phyloP scores from a whole-genome alignment of 2,888 invertebrate species.

The Drosophila vallismaia region DNA sequence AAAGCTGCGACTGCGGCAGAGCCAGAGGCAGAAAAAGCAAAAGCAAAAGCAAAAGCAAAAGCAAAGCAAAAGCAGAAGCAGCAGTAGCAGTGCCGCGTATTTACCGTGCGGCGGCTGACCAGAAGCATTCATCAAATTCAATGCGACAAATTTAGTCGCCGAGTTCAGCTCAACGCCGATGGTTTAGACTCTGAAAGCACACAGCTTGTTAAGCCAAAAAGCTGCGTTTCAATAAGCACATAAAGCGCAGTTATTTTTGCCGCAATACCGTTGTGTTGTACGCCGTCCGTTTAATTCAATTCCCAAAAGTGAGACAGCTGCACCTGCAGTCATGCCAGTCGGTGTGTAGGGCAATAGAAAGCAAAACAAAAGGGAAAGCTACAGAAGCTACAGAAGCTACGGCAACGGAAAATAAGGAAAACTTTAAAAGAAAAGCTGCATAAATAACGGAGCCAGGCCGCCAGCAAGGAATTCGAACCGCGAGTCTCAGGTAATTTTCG shows the following conservation, averaged over 20 bases:
- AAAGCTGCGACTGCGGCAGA: conserved; percentile 5
- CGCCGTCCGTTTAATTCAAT: conserved; percentile 19
- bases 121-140: conserved; percentile 67
- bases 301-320: conserved; percentile 19
- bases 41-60: conserved; percentile 4
- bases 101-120: conserved; percentile 50
- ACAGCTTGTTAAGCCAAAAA: conserved; percentile 9
- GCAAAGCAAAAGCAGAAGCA: conserved; percentile 6
- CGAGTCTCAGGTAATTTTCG: conserved; percentile 29
- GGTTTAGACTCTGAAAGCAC: conserved; percentile 48
- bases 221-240: neutral
- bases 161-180: conserved; percentile 79
- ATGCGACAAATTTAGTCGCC: conserved; percentile 78
- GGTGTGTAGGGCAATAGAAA: conserved; percentile 8
- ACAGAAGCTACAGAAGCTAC: neutral
- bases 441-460: conserved; percentile 1
- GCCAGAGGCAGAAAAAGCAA: conserved; percentile 1
- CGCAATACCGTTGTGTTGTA: neutral
- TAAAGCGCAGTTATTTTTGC: conserved; percentile 1
- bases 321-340: conserved; percentile 20
- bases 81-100: conserved; percentile 5
- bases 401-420: neutral
- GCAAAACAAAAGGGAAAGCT: neutral
- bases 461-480: neutral
- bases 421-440: too few species aligned